These are phyloP conservation scores for Scolanthus callimorphus DNA, from an alignment of 92 coral and sea anemone species.

Conservation along the genomic window DNA sequence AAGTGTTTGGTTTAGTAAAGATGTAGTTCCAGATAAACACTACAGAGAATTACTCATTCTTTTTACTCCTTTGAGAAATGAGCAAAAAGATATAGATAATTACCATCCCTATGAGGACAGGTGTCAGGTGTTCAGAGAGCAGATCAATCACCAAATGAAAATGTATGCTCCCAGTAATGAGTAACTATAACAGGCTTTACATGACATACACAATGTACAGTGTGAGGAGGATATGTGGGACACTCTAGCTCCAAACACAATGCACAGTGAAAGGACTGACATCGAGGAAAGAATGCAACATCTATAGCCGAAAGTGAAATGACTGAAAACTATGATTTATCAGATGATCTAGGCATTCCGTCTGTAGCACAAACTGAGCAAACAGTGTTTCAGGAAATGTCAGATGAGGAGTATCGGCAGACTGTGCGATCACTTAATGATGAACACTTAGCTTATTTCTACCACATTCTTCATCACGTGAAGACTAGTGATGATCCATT, in stretches of 20 bases:
- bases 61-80: not conserved
- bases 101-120: not conserved
- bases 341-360: conserved; percentile 57
- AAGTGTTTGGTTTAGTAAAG: not conserved
- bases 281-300: no score
- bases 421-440: conserved; percentile 43
- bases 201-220: conserved; percentile 29
- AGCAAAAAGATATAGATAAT: not conserved
- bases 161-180: not conserved
- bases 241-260: conserved; percentile 44
- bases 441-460: conserved; percentile 53
- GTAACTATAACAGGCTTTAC: conserved; percentile 9
- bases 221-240: conserved; percentile 56
- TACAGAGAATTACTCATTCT: not conserved
- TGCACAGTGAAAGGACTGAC: no score
- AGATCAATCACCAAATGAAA: not conserved
- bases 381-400: conserved; percentile 50
- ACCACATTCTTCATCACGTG: conserved; percentile 47
- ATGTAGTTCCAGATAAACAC: not conserved
- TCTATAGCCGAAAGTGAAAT: no score
- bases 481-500: conserved; percentile 62
- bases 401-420: conserved; percentile 59
- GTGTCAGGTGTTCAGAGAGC: not conserved
- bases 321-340: conserved; percentile 34
- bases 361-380: conserved; percentile 62